These are phyloP conservation scores for Lasioglossum leucozonium DNA, from an alignment of 2,888 invertebrate species.

Conservation along the genomic window DNA sequence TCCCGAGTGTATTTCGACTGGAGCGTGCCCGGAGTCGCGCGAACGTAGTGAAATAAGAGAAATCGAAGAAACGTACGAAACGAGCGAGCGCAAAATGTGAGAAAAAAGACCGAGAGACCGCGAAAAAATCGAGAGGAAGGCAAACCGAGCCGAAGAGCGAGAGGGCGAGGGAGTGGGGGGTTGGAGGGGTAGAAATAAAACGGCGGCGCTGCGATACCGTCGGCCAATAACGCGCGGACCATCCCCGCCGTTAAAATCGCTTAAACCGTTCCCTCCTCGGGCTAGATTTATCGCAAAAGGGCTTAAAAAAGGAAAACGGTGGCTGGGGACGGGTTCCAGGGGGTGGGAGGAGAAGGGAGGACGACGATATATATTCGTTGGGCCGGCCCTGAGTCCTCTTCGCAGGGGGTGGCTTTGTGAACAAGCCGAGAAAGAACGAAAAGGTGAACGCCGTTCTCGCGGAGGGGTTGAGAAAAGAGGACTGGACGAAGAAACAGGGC, in stretches of 20 bases:
- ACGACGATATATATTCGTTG: slow-evolving; percentile 62
- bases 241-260: slow-evolving; percentile 79
- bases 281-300: slow-evolving; percentile 78
- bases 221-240: slow-evolving; percentile 72
- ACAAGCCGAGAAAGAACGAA: slow-evolving; percentile 22
- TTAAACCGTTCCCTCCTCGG: slow-evolving; percentile 75
- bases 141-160: slow-evolving; percentile 39
- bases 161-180: slow-evolving; percentile 8
- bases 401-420: slow-evolving; percentile 53
- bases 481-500: slow-evolving; percentile 36
- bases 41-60: neutral
- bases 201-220: slow-evolving; percentile 66
- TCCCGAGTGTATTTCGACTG: slow-evolving; percentile 19
- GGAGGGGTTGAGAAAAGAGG: slow-evolving; percentile 18
- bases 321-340: slow-evolving; percentile 10
- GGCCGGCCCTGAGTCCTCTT: slow-evolving; percentile 40
- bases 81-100: neutral
- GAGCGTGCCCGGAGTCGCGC: slow-evolving; percentile 1
- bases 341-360: slow-evolving; percentile 42
- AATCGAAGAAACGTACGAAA: neutral
- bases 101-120: slow-evolving; percentile 16
- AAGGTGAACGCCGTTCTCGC: slow-evolving; percentile 15
- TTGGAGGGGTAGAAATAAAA: slow-evolving; percentile 43
- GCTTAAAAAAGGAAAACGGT: slow-evolving; percentile 52
- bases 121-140: slow-evolving; percentile 33